Evolutionary conservation across 2,888 invertebrate species (phyloP).

Genomic region (Lycaena phlaeas): DNA sequence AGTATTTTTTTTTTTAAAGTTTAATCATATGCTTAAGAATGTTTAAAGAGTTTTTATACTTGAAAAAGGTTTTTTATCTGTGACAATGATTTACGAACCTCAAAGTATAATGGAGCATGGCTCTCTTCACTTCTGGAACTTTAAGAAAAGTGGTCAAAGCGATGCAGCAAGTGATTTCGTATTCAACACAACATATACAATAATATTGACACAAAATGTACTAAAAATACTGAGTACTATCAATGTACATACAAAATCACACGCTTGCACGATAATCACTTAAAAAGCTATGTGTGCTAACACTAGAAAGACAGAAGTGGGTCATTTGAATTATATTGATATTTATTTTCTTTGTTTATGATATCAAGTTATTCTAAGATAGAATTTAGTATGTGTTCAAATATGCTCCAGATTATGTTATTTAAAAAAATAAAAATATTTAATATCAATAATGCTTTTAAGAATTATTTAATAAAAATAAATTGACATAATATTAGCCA

Average conservation of each 20-base stretch:
- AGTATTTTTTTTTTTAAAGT: background rate
- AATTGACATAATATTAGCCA: too few relatives aligned
- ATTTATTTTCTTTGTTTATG: too few relatives aligned
- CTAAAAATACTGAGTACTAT: background rate
- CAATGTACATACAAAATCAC: constrained; percentile 13
- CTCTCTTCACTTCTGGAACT: constrained; percentile 27
- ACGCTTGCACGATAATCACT: constrained; percentile 6
- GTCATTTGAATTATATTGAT: too few relatives aligned
- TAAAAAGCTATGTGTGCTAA: constrained; percentile 15
- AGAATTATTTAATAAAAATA: too few relatives aligned
- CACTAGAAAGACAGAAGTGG: too few relatives aligned
- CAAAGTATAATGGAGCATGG: constrained; percentile 19
- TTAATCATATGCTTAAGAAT: background rate
- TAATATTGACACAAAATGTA: too few relatives aligned
- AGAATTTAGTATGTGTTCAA: too few relatives aligned
- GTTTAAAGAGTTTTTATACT: constrained; percentile 7
- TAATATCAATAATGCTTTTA: too few relatives aligned
- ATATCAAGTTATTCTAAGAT: too few relatives aligned
- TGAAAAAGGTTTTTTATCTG: constrained; percentile 16
- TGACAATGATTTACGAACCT: constrained; percentile 28
- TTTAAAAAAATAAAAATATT: too few relatives aligned
- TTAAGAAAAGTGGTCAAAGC: constrained; percentile 30
- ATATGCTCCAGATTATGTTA: too few relatives aligned
- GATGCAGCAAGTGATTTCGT: constrained; percentile 23
- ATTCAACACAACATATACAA: too few relatives aligned